Percentiles rank a stretch among this genome's conserved stretches.
Conservation (phyloP, 2,797 vertebrate genomes). For the Selene dorsalis region DNA sequence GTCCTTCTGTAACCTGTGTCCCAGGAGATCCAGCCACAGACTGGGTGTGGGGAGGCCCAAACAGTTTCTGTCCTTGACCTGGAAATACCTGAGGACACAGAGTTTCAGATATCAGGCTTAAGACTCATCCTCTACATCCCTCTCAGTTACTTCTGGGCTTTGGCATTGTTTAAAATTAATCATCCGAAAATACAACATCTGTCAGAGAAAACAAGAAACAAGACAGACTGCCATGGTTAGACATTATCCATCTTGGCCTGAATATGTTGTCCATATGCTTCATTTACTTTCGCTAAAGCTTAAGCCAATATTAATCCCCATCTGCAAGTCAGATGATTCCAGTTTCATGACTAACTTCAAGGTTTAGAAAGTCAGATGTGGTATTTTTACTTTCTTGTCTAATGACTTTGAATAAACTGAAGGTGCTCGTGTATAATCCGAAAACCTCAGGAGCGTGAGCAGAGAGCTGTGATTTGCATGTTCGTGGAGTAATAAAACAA, state of each 20-base stretch:
- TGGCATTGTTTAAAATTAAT: neutral
- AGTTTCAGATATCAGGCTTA: neutral
- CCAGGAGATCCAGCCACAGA: constrained; percentile 58
- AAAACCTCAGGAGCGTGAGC: too few species aligned
- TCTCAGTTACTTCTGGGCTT: neutral
- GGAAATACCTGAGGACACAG: constrained; percentile 39
- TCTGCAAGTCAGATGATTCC: neutral
- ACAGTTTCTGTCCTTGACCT: constrained; percentile 62
- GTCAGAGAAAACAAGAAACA: neutral
- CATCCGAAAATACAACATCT: neutral
- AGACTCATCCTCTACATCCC: neutral
- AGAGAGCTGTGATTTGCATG: neutral
- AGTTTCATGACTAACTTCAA: neutral
- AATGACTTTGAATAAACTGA: too few species aligned
- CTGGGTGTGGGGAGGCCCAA: constrained; percentile 4
- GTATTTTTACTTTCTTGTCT: neutral
- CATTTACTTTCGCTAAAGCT: neutral
- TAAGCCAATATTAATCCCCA: neutral
- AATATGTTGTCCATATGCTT: neutral
- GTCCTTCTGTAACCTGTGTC: constrained; percentile 58
- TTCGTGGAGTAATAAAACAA: neutral
- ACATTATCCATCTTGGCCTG: neutral
- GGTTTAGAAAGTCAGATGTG: neutral
- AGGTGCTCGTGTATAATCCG: too few species aligned
- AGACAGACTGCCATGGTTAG: neutral